phyloP scores from a whole-genome alignment of 2,113 vertebrate species.

The Gorilla gorilla region DNA sequence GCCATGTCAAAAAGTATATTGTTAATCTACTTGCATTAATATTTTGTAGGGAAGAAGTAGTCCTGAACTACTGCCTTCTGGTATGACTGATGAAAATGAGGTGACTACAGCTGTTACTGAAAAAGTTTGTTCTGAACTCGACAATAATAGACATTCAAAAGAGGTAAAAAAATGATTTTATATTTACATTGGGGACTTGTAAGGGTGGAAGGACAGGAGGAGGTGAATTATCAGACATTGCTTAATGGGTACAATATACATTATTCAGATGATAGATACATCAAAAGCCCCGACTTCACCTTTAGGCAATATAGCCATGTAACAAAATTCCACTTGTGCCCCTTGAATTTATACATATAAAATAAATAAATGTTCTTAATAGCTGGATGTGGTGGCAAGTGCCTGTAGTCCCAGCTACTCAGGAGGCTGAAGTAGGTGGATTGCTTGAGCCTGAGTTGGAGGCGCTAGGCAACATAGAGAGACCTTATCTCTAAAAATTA shows the following conservation, averaged over 20 bases:
- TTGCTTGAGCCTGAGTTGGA: not conserved
- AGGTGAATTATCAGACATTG: not conserved
- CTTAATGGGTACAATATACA: not conserved
- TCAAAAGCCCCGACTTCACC: not conserved
- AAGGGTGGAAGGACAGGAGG: not conserved
- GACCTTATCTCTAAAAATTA: not conserved
- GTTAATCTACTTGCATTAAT: constrained; percentile 45
- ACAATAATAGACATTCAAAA: constrained; percentile 58
- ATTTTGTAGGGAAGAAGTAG: constrained; percentile 82
- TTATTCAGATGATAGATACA: not conserved
- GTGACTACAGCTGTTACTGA: constrained; percentile 68
- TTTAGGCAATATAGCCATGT: not conserved
- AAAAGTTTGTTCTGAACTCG: constrained; percentile 74
- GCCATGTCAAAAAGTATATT: constrained; percentile 37
- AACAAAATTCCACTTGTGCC: not conserved
- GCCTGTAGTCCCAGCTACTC: not conserved
- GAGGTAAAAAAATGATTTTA: constrained; percentile 71
- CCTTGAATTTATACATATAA: not conserved
- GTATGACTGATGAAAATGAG: constrained; percentile 82
- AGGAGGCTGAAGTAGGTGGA: not conserved
- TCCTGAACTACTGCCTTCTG: constrained; percentile 82
- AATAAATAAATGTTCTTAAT: not conserved
- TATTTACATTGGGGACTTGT: not conserved
- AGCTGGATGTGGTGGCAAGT: not conserved
- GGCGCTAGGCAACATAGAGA: not conserved